phyloP scores from a whole-genome alignment of 2,113 vertebrate species.

The Heptranchias perlo region DNA sequence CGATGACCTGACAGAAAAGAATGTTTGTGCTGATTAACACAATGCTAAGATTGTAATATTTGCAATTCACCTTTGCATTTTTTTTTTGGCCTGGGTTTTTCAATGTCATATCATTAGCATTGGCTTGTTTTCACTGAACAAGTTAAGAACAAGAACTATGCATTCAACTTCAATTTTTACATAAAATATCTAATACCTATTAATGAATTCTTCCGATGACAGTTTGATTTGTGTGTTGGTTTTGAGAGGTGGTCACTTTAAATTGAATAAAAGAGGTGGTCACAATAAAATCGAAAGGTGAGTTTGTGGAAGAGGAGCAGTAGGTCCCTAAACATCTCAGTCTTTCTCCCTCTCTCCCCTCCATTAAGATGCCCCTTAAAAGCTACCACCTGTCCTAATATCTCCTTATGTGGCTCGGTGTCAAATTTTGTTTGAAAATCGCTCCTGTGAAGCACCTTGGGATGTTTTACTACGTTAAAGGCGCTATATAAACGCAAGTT shows the following conservation, averaged over 20 bases:
- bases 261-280: too few relatives aligned
- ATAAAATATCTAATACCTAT: background rate
- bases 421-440: too few relatives aligned
- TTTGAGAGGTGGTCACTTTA: background rate
- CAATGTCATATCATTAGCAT: background rate
- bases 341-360: too few relatives aligned
- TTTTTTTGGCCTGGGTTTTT: background rate
- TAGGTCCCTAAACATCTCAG: too few relatives aligned
- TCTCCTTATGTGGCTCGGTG: too few relatives aligned
- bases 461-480: too few relatives aligned
- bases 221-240: background rate
- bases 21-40: background rate
- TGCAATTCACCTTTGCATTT: background rate
- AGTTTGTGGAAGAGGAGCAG: background rate
- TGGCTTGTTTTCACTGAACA: background rate
- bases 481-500: too few relatives aligned
- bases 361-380: too few relatives aligned
- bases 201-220: background rate
- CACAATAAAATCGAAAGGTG: background rate
- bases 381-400: too few relatives aligned
- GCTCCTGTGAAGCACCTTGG: too few relatives aligned
- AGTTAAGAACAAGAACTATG: background rate
- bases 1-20: background rate
- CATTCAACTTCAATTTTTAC: background rate
- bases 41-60: background rate